A percentile compares a stretch with the other conserved stretches of the same genome.
phyloP scores from a whole-genome alignment of 2,797 vertebrate species.

The Rhadinocentrus ornatus region DNA sequence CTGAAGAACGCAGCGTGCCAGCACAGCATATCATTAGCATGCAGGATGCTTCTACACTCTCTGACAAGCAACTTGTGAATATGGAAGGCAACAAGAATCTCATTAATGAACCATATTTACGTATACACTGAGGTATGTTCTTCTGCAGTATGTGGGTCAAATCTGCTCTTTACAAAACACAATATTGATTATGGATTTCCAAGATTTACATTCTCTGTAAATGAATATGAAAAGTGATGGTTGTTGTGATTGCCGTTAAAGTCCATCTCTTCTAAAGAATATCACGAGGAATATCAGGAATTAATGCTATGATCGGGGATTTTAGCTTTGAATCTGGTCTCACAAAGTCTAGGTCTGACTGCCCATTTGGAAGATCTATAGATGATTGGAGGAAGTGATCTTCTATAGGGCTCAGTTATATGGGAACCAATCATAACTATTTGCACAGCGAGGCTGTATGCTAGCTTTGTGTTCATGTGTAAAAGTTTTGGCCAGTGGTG shows the following conservation, averaged over 20 bases:
- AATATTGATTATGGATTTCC: background rate
- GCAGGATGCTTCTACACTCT: slow-evolving; percentile 42
- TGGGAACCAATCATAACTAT: background rate
- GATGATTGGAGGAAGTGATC: background rate
- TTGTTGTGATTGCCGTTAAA: background rate
- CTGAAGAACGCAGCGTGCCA: slow-evolving; percentile 62
- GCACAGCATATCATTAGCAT: slow-evolving; percentile 70
- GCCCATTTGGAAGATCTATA: background rate
- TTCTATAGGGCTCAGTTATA: background rate
- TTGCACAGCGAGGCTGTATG: background rate
- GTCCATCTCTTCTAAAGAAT: no score
- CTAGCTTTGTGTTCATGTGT: no score
- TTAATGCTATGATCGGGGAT: background rate
- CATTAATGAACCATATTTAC: background rate
- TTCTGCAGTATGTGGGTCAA: background rate
- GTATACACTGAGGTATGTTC: background rate
- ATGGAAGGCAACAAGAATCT: slow-evolving; percentile 27
- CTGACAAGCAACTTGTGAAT: slow-evolving; percentile 48
- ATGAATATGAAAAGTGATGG: background rate
- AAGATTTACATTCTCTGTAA: background rate
- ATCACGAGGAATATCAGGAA: background rate
- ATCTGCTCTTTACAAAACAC: background rate
- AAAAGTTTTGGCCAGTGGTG: no score
- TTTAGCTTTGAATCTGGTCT: no score
- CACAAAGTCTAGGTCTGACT: background rate